These are phyloP conservation scores for Brachionus rotundiformis DNA, from an alignment of 1,140 invertebrate genomes.

Conservation along the genomic window DNA sequence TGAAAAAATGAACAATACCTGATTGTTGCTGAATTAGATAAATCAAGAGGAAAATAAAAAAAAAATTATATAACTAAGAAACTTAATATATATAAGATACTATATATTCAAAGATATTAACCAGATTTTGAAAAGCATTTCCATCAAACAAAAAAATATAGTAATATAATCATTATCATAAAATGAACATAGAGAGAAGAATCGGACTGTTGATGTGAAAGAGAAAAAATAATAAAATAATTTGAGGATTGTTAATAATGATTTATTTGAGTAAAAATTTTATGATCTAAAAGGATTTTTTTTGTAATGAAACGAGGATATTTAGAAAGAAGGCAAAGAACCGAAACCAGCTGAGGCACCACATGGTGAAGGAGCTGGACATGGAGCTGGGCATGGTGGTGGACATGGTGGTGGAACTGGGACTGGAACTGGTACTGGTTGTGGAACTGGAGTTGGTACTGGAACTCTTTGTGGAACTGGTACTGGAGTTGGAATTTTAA, in stretches of 20 bases:
- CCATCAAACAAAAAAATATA: too few species aligned
- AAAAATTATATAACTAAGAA: too few species aligned
- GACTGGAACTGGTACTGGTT: not conserved
- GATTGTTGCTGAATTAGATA: too few species aligned
- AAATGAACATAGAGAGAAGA: too few species aligned
- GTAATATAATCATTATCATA: too few species aligned
- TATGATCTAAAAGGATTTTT: not conserved
- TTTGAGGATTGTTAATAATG: not conserved
- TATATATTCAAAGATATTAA: too few species aligned
- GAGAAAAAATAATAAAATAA: not conserved
- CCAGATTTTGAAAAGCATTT: too few species aligned
- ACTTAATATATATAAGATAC: too few species aligned
- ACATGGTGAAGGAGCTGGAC: conserved; percentile 4
- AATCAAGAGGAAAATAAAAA: too few species aligned
- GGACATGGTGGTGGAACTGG: not conserved
- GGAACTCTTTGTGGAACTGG: not conserved
- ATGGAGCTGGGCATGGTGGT: not conserved
- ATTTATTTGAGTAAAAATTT: not conserved
- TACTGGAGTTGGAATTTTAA: conserved; percentile 1
- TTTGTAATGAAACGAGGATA: not conserved
- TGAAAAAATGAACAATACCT: too few species aligned
- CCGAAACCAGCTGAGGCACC: not conserved
- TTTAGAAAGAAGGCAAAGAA: conserved; percentile 15
- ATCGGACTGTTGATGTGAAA: too few species aligned
- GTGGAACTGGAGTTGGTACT: not conserved